Evolutionary conservation across 2,888 invertebrate genomes (phyloP).

Genomic region (Mythimna impura): DNA sequence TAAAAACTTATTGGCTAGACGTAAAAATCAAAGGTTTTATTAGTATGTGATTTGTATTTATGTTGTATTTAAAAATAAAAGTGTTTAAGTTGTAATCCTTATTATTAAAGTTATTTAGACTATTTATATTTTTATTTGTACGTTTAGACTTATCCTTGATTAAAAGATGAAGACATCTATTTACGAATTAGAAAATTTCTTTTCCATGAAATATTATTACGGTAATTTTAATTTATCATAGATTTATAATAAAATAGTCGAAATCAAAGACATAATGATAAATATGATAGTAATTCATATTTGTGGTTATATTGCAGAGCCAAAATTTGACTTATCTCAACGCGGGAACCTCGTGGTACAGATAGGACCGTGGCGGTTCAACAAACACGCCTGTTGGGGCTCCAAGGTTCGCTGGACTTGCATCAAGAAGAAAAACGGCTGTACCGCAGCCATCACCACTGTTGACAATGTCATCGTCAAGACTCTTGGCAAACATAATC

Average conservation of each 20-base stretch:
- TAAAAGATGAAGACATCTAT: neutral
- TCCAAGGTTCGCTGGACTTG: conserved; percentile 87
- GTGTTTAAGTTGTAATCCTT: conserved; percentile 37
- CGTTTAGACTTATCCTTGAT: neutral
- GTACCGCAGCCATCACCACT: conserved; percentile 85
- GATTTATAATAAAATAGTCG: neutral
- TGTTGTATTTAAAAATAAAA: neutral
- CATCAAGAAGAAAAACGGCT: conserved; percentile 86
- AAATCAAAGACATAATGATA: neutral
- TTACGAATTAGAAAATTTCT: neutral
- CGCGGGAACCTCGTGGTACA: conserved; percentile 86
- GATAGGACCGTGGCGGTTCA: conserved; percentile 87
- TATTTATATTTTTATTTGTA: neutral
- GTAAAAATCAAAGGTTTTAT: conserved; percentile 44
- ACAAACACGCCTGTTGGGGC: conserved; percentile 87
- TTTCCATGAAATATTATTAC: conserved; percentile 21
- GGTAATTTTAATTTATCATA: neutral
- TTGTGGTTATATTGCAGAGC: conserved; percentile 73
- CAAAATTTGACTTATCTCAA: conserved; percentile 85
- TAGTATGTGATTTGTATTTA: conserved; percentile 36
- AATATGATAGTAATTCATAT: conserved; percentile 13
- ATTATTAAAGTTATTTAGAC: conserved; percentile 41
- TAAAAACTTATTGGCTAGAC: conserved; percentile 47
- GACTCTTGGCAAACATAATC: conserved; percentile 85
- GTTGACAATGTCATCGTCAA: conserved; percentile 86